phyloP scores from a whole-genome alignment of 2,113 vertebrate species.

The Pimephales promelas region DNA sequence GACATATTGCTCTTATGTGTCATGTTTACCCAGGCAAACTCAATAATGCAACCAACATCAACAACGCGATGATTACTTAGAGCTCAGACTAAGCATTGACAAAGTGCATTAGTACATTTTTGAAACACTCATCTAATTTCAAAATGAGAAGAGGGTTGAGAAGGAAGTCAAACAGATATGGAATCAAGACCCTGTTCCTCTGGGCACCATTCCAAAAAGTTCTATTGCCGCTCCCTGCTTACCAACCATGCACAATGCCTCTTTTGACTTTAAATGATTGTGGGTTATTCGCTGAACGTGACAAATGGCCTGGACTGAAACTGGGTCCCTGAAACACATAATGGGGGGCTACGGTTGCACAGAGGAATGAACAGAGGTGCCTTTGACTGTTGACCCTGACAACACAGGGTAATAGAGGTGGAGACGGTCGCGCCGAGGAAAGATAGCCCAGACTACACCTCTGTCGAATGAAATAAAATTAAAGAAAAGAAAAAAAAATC shows the following conservation, averaged over 20 bases:
- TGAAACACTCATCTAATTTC: constrained; percentile 33
- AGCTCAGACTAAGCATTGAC: neutral
- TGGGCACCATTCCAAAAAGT: constrained; percentile 51
- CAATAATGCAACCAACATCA: neutral
- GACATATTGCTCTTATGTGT: neutral
- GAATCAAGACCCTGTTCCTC: constrained; percentile 45
- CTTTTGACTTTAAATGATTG: constrained; percentile 62
- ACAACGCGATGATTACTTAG: neutral
- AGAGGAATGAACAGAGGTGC: constrained; percentile 52
- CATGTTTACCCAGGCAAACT: neutral
- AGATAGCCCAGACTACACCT: constrained; percentile 12
- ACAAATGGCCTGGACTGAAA: constrained; percentile 62
- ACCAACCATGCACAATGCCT: constrained; percentile 51
- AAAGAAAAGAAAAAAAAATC: neutral
- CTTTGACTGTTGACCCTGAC: constrained; percentile 55
- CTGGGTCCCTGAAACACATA: constrained; percentile 51
- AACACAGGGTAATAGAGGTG: constrained; percentile 54
- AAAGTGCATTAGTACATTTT: neutral
- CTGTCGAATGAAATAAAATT: constrained; percentile 31
- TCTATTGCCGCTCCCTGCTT: constrained; percentile 44
- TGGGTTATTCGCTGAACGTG: constrained; percentile 63
- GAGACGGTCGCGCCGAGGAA: constrained; percentile 37
- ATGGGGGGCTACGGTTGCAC: constrained; percentile 51
- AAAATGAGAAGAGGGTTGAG: constrained; percentile 17
- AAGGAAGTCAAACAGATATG: constrained; percentile 36